phyloP scores from a whole-genome alignment of 2,797 vertebrate species.

The Cephalopachus bancanus region DNA sequence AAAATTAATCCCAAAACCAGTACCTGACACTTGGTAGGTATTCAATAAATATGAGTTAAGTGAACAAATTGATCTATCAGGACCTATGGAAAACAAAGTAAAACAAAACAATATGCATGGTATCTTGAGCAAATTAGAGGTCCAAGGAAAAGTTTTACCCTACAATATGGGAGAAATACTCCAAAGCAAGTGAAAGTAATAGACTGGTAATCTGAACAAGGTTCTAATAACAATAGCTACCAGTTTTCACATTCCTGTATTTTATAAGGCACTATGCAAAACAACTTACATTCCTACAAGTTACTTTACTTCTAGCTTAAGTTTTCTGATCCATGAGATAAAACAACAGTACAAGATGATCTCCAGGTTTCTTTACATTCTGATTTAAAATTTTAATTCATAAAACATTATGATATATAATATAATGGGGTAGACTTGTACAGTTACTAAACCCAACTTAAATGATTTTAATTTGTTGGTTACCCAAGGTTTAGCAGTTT shows the following conservation, averaged over 20 bases:
- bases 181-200: neutral
- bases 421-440: conserved; percentile 14
- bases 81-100: neutral
- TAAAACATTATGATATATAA: neutral
- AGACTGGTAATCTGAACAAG: neutral
- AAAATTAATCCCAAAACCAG: conserved; percentile 40
- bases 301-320: conserved; percentile 49
- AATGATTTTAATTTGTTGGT: neutral
- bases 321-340: conserved; percentile 47
- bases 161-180: neutral
- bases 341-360: neutral
- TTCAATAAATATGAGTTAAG: conserved; percentile 27
- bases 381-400: conserved; percentile 52
- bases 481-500: neutral
- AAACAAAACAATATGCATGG: neutral
- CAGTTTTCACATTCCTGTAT: neutral
- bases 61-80: conserved; percentile 9
- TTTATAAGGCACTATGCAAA: conserved; percentile 32
- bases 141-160: neutral
- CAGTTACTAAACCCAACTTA: conserved; percentile 24
- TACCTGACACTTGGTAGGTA: neutral
- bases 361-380: conserved; percentile 39
- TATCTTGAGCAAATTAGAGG: neutral
- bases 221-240: neutral
- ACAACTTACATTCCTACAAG: neutral